Percentiles rank a stretch among this genome's conserved stretches.
Conservation (phyloP, 2,113 vertebrate species). For the Gorilla gorilla region DNA sequence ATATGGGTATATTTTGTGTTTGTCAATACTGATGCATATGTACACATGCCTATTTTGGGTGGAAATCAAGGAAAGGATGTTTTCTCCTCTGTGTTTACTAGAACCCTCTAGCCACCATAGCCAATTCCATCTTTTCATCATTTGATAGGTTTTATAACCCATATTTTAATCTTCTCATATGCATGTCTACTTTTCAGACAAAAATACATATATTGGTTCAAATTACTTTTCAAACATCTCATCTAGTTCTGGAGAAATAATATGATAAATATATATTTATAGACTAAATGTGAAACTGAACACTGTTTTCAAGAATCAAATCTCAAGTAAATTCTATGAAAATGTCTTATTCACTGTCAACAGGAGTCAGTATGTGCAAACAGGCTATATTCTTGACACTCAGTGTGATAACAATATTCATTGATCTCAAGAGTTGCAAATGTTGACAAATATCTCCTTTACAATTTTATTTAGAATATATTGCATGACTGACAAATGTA, state of each 20-base stretch:
- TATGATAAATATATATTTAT: not conserved
- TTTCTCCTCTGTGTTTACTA: not conserved
- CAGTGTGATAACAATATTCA: not conserved
- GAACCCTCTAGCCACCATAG: not conserved
- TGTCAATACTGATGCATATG: not conserved
- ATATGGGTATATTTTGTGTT: not conserved
- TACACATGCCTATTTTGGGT: not conserved
- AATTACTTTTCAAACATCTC: not conserved
- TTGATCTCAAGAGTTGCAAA: not conserved
- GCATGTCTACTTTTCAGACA: not conserved
- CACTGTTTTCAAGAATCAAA: not conserved
- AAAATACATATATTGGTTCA: not conserved
- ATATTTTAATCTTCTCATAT: not conserved
- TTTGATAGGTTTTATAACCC: not conserved
- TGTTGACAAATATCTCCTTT: not conserved
- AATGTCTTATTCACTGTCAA: not conserved
- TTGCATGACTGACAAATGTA: not conserved
- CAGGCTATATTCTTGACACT: not conserved
- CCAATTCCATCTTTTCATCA: not conserved
- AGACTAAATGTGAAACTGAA: not conserved
- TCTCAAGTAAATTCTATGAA: not conserved
- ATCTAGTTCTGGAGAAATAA: not conserved
- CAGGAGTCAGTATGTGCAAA: not conserved
- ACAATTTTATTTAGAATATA: constrained; percentile 47
- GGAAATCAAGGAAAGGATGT: not conserved